Conservation (phyloP, 2,888 invertebrate genomes). For the Bruchidius siliquastri region DNA sequence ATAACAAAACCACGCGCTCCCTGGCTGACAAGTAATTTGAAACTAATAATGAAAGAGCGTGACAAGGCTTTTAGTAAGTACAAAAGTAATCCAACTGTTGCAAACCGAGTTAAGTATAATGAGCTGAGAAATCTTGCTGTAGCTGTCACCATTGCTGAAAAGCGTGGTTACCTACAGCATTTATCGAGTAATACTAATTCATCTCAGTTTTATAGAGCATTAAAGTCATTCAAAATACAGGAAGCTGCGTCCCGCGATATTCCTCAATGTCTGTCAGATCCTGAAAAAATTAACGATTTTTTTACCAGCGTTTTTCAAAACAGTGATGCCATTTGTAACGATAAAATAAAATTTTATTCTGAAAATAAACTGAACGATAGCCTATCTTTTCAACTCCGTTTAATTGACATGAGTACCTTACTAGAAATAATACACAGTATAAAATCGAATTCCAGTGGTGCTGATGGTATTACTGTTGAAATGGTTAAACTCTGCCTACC, state of each 20-base stretch:
- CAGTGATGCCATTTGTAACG: background rate
- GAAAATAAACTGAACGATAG: background rate
- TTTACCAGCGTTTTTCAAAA: background rate
- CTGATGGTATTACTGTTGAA: background rate
- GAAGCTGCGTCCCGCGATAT: background rate
- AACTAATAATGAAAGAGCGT: conserved; percentile 4
- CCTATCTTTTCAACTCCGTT: background rate
- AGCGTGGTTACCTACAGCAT: conserved; percentile 1
- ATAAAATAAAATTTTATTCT: background rate
- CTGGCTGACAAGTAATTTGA: conserved; percentile 9
- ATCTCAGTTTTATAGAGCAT: too few species aligned
- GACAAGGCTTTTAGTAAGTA: conserved; percentile 4
- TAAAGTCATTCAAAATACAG: too few species aligned
- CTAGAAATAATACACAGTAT: background rate
- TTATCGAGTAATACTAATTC: background rate
- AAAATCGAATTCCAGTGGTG: conserved; percentile 6
- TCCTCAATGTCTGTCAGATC: conserved; percentile 1
- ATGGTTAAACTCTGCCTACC: conserved; percentile 5
- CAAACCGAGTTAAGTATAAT: conserved; percentile 2
- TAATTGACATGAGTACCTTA: background rate
- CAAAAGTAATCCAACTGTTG: background rate
- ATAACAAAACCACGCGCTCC: conserved; percentile 11
- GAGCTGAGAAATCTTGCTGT: conserved; percentile 3
- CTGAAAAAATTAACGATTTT: conserved; percentile 1
- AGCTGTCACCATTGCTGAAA: background rate